These are phyloP conservation scores for Tinamus guttatus DNA, from an alignment of 2,113 vertebrate genomes.

Conservation along the genomic window DNA sequence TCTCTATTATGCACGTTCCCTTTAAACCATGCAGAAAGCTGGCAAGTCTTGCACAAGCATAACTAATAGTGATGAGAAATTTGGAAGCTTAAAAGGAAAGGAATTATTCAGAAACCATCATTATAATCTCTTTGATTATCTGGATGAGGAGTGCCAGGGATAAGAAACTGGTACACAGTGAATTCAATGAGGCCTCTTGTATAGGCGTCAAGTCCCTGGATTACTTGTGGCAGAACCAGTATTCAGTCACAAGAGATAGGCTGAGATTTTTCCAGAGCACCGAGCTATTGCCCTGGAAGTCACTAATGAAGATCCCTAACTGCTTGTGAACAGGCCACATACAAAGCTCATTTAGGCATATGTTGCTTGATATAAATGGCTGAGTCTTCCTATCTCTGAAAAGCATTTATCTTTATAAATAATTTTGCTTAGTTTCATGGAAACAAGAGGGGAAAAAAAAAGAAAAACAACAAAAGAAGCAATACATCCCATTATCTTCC, in stretches of 20 bases:
- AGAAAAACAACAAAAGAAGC: not conserved
- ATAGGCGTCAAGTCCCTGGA: not conserved
- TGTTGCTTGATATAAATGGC: not conserved
- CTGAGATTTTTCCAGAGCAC: not conserved
- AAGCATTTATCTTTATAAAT: not conserved
- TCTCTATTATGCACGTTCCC: not conserved
- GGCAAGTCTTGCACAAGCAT: constrained; percentile 1
- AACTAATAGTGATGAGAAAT: constrained; percentile 34
- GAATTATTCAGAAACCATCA: not conserved
- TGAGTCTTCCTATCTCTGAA: not conserved
- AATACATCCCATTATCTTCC: not conserved
- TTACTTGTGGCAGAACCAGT: not conserved
- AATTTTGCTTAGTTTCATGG: not conserved
- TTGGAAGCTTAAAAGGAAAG: constrained; percentile 29
- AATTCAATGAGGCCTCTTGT: not conserved
- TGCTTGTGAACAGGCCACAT: not conserved
- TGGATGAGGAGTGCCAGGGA: not conserved
- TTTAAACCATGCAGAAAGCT: not conserved
- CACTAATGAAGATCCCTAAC: not conserved
- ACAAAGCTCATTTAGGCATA: not conserved
- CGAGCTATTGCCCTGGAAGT: not conserved
- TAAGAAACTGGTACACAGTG: not conserved
- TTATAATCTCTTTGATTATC: constrained; percentile 14
- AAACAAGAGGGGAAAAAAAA: not conserved
- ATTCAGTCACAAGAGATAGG: not conserved